A percentile compares a stretch with the other conserved stretches of the same genome.
These are phyloP conservation scores for Gymnothorax javanicus DNA, from an alignment of 2,797 vertebrate species.

Conservation along the genomic window DNA sequence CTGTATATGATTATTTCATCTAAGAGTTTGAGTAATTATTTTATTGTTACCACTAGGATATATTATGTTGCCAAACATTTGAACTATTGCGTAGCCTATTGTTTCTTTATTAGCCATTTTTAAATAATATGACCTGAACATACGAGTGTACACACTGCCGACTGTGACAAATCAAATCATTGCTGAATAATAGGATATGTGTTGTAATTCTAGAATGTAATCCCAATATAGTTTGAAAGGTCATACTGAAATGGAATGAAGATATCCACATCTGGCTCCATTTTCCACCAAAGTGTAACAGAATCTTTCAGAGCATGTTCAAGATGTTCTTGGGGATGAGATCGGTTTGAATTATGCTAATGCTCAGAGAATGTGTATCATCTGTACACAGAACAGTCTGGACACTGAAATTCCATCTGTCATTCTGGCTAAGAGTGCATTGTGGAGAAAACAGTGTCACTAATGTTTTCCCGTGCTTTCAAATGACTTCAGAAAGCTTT, in stretches of 20 bases:
- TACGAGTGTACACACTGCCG: background rate
- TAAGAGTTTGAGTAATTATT: no score
- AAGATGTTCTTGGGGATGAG: constrained; percentile 28
- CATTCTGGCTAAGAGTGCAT: constrained; percentile 5
- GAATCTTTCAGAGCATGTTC: constrained; percentile 1
- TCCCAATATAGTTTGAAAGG: background rate
- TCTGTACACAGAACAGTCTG: background rate
- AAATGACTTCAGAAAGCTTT: constrained; percentile 21
- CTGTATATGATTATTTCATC: no score
- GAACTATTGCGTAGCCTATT: background rate
- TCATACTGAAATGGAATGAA: background rate
- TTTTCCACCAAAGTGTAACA: constrained; percentile 7
- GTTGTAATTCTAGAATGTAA: background rate
- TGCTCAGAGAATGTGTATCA: constrained; percentile 1
- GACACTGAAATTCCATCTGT: constrained; percentile 20
- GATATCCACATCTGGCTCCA: background rate
- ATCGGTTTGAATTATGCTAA: constrained; percentile 34
- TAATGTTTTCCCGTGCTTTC: background rate
- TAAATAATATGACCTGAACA: background rate
- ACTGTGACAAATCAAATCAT: background rate
- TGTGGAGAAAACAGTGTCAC: background rate
- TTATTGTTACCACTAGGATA: background rate
- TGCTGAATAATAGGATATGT: background rate
- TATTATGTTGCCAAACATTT: background rate
- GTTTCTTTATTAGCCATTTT: background rate